A percentile compares a stretch with the other conserved stretches of the same genome.
These are phyloP conservation scores for Mus minutoides DNA, from an alignment of 2,797 vertebrate genomes.

Conservation along the genomic window DNA sequence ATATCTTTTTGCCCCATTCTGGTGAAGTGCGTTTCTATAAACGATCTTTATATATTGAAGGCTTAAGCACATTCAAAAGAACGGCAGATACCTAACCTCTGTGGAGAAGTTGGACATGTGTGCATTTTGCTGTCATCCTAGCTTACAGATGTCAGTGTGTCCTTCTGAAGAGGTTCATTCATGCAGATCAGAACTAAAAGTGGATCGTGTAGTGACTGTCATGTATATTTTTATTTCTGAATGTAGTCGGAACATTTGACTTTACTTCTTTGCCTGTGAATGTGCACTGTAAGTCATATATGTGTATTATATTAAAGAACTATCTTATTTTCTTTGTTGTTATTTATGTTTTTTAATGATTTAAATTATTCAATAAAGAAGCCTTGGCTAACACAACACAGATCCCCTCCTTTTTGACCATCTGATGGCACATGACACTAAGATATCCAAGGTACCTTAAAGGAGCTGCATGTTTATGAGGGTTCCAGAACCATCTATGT, in stretches of 20 bases:
- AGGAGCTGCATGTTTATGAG: neutral
- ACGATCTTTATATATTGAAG: slow-evolving; percentile 79
- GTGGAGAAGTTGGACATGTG: slow-evolving; percentile 21
- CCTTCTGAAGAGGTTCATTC: neutral
- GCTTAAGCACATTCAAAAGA: slow-evolving; percentile 70
- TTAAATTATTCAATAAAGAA: slow-evolving; percentile 73
- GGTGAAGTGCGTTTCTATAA: slow-evolving; percentile 57
- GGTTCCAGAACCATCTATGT: neutral
- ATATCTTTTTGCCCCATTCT: neutral
- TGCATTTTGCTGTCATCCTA: neutral
- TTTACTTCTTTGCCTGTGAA: slow-evolving; percentile 69
- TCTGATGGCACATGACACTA: neutral
- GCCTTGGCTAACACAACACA: neutral
- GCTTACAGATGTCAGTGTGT: neutral
- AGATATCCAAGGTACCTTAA: neutral
- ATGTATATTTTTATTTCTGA: slow-evolving; percentile 59
- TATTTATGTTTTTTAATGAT: slow-evolving; percentile 79
- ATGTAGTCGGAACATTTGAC: slow-evolving; percentile 39
- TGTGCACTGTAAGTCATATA: neutral
- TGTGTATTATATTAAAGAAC: slow-evolving; percentile 80
- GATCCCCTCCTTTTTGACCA: neutral
- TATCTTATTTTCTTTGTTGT: slow-evolving; percentile 63
- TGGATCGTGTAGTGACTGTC: slow-evolving; percentile 30
- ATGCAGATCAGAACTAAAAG: slow-evolving; percentile 15
- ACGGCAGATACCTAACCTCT: slow-evolving; percentile 5